Percentiles rank a stretch among this genome's conserved stretches.
These are phyloP conservation scores for Azorinus chamasolen DNA, from an alignment of 2,888 invertebrate species.

Conservation along the genomic window DNA sequence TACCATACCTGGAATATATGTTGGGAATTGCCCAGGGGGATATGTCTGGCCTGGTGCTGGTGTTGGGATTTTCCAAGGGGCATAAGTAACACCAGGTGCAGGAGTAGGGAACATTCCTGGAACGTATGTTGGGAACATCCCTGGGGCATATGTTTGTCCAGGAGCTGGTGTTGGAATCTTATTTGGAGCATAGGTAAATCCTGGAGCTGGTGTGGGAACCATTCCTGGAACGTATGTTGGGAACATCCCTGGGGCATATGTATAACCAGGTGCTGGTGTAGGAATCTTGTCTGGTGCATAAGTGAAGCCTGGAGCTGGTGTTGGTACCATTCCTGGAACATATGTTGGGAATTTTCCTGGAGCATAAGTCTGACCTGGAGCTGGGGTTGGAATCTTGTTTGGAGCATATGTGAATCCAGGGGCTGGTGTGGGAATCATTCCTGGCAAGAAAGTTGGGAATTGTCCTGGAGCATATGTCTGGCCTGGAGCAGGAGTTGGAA, in stretches of 20 bases:
- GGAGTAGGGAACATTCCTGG: slow-evolving; percentile 66
- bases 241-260: slow-evolving; percentile 64
- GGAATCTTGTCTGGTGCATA: slow-evolving; percentile 60
- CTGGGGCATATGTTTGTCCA: slow-evolving; percentile 65
- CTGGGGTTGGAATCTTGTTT: slow-evolving; percentile 46
- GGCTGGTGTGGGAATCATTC: slow-evolving; percentile 44
- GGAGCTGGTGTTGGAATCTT: slow-evolving; percentile 61
- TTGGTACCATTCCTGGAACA: slow-evolving; percentile 62
- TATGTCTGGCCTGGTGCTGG: slow-evolving; percentile 48
- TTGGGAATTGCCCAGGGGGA: slow-evolving; percentile 58
- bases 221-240: slow-evolving; percentile 61
- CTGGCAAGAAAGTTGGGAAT: slow-evolving; percentile 38
- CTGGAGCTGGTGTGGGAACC: slow-evolving; percentile 67
- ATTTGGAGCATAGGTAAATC: slow-evolving; percentile 58
- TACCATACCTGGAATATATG: slow-evolving; percentile 61
- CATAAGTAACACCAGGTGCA: slow-evolving; percentile 63
- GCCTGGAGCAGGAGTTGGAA: slow-evolving; percentile 52
- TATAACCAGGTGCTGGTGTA: slow-evolving; percentile 65
- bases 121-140: slow-evolving; percentile 58
- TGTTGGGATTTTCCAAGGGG: slow-evolving; percentile 63
- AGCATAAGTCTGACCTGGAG: slow-evolving; percentile 52
- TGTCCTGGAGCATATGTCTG: slow-evolving; percentile 38
- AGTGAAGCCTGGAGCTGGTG: slow-evolving; percentile 64
- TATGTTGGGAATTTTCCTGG: slow-evolving; percentile 52
- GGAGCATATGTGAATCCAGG: slow-evolving; percentile 60